Base-by-base conservation (phyloP, 2,888 invertebrate genomes). In the Agrilus cyanescens region DNA sequence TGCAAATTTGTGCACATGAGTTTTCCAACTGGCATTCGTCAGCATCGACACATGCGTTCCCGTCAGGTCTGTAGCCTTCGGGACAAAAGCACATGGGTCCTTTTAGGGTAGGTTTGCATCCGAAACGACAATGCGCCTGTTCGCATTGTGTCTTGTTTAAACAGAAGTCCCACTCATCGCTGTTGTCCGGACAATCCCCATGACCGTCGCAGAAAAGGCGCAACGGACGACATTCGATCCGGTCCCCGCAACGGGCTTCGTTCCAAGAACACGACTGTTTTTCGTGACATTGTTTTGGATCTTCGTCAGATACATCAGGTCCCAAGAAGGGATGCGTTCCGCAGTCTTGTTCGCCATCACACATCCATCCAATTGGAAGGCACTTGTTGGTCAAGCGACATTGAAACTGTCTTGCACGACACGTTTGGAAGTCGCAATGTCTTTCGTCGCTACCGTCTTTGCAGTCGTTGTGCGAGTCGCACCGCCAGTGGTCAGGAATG, bases 1-100 rank as follows among this genome's bases (percentile, higher is more conserved):
- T 69, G 65, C 87, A 88, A 32, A 70, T 59, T 67, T 88, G 88
- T 60, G 85, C 79, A 66, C 87, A 88, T 38, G 75, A 65, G 34
- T 76, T 80, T 49, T 81, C 79, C 50, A 75, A 66, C 51, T 67
- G 63, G 68, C 90, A 90, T 68, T 89, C 87, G 67, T 89, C 75
- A 49, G 79, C 76, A 67, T 89, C 88, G 40, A 76, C 69, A 58
- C 87, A 87, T 39, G 65, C 67, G 15, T 73, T 76, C 41, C 67
- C 73, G 47, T 74, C 70, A 2, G 80, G 73, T 57, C 75, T 73
- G 62, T 77, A 74, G 1, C 87, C 86, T 32, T 66, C 62, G 14
- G 74, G 73, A 67, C 89, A 89, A 70, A 75, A 87, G 67, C 89
- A 89, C 41, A 73, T 71, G 30, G 80, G 75, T 4, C 86, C 87